Evolutionary conservation across 2,797 vertebrate genomes (phyloP).

Genomic region (Peromyscus eremicus): DNA sequence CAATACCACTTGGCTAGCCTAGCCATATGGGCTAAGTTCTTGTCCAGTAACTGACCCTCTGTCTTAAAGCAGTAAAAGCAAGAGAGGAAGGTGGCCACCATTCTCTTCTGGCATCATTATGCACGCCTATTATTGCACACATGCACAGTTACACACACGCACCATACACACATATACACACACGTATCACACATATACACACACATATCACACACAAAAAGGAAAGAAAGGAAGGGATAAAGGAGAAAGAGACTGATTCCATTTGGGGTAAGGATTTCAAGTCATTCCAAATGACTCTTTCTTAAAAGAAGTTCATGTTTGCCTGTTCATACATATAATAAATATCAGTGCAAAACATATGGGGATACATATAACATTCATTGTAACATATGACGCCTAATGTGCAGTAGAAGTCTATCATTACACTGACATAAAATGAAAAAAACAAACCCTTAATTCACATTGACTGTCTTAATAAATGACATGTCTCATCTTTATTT

Average conservation of each 20-base stretch:
- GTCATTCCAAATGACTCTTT: constrained; percentile 23
- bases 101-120: not conserved
- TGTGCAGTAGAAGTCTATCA: not conserved
- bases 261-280: not conserved
- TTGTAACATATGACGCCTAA: not conserved
- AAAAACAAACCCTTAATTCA: constrained; percentile 16
- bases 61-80: not conserved
- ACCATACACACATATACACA: not conserved
- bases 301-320: not conserved
- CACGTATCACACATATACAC: not conserved
- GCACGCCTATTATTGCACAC: not conserved
- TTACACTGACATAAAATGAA: constrained; percentile 2
- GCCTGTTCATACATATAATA: not conserved
- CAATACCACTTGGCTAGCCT: not conserved
- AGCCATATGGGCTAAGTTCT: not conserved
- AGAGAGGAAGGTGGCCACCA: not conserved
- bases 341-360: not conserved
- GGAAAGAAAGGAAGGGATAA: not conserved
- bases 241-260: not conserved
- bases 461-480: not conserved
- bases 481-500: not conserved
- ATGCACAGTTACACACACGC: not conserved
- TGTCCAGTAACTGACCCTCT: not conserved
- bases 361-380: not conserved
- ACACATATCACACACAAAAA: not conserved